Base-by-base conservation (phyloP, 2,113 vertebrate species). In the Myxocyprinus asiaticus region DNA sequence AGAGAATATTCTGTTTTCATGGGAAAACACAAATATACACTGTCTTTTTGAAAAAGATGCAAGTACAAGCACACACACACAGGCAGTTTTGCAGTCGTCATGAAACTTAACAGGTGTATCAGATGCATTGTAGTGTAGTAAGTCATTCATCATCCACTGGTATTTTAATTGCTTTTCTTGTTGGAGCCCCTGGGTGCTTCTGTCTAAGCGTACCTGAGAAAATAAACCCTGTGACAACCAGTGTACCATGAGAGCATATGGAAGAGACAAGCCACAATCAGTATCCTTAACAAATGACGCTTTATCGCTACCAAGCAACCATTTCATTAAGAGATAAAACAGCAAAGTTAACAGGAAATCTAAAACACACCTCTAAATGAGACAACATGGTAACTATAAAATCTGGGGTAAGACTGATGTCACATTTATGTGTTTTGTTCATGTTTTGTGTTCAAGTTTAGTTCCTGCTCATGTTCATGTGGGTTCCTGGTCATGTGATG, bases 101-200 rank as follows among this genome's bases (percentile, higher is more conserved):
- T 58, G 14, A 45, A 58, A 56, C 11, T 12, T 44, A 71, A 43
- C 68, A 70, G 68, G 51, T 12, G 4, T 55, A 43, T 69, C 11
- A 55, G 22, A 43, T 44, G 12, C 51, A 71, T 7, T 17, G 68
- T 45, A 4, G 8, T 8, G 7, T n/a, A 44, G 14, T 58, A 70
- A 2, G 22, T 10, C 42, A 72, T 72, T 59, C n/a, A 58, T 59
- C 53, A 58, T 59, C 8, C 14, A 44, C 53, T 17, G 53, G 53
- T 58, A 14, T 17, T 59, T 44, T 72, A 72, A 59, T 72, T 45
- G 33, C 62, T 63, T 78, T 74, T 77, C 9, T 45, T 42, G 2
- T 44, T 59, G 12, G 10, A 58, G 51, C 4, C 7, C 7, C 64
- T 22, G 33, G 2, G 55, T 65, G 9, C n/a, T 53, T 67, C 3